A percentile compares a stretch with the other conserved stretches of the same genome.
Conservation (phyloP, 2,797 vertebrate genomes). For the Pangasius krempfi region DNA sequence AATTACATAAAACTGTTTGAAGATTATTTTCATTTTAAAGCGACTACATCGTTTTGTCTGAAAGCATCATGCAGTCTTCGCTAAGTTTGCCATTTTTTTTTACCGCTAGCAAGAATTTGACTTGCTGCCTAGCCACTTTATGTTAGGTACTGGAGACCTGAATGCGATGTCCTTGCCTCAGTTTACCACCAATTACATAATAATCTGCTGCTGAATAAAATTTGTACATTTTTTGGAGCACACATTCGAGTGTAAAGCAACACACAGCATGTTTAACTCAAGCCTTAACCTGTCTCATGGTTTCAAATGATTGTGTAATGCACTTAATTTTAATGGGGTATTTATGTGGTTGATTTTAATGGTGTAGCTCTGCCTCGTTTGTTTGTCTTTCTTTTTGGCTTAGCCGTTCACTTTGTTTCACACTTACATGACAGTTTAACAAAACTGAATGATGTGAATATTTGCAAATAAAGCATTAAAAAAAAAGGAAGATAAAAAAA, state of each 20-base stretch:
- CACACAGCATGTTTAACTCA: background rate
- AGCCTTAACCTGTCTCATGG: conserved; percentile 17
- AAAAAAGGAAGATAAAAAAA: background rate
- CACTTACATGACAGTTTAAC: background rate
- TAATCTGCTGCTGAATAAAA: background rate
- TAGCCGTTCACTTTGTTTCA: background rate
- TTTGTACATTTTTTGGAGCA: background rate
- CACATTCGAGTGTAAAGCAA: background rate
- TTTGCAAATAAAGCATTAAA: background rate
- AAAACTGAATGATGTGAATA: background rate
- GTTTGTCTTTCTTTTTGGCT: background rate
- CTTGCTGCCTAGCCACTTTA: background rate
- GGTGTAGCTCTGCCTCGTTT: background rate
- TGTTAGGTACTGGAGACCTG: background rate
- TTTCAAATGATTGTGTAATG: conserved; percentile 4
- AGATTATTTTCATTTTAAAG: background rate
- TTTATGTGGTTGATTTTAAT: too few relatives aligned
- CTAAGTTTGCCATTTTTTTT: too few relatives aligned
- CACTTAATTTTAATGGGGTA: background rate
- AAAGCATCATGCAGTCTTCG: too few relatives aligned
- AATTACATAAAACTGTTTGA: background rate
- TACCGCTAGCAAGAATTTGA: too few relatives aligned
- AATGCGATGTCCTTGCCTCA: background rate
- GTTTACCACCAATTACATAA: background rate
- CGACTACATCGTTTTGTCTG: background rate